phyloP scores from a whole-genome alignment of 2,888 invertebrate species.

The Diadegma fenestrale region DNA sequence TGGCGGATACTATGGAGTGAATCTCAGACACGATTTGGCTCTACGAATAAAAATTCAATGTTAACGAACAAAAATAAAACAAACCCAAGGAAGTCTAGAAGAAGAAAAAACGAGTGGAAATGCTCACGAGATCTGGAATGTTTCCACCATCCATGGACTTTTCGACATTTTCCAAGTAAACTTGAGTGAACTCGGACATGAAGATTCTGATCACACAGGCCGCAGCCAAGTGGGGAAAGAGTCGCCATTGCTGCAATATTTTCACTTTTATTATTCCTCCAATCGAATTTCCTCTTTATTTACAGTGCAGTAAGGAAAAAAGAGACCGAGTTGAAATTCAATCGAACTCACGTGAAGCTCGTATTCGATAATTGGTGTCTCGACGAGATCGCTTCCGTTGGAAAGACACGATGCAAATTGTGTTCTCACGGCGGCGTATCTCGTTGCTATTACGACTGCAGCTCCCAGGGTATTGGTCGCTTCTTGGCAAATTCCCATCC shows the following conservation, averaged over 20 bases:
- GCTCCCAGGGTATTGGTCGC: slow-evolving; percentile 89
- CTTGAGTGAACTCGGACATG: slow-evolving; percentile 88
- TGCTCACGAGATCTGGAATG: slow-evolving; percentile 80
- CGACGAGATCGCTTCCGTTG: slow-evolving; percentile 83
- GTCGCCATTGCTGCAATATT: slow-evolving; percentile 90
- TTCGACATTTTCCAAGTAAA: slow-evolving; percentile 90
- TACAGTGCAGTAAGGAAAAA: not conserved
- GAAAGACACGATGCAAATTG: slow-evolving; percentile 88
- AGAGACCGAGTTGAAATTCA: not conserved
- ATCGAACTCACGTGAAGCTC: slow-evolving; percentile 89
- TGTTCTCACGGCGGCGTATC: slow-evolving; percentile 92
- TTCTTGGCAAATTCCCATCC: slow-evolving; percentile 90
- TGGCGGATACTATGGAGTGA: slow-evolving; percentile 89
- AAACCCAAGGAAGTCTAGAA: not conserved
- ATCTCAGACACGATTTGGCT: slow-evolving; percentile 89
- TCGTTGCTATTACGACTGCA: slow-evolving; percentile 90
- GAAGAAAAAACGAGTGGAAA: not conserved
- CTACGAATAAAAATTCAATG: slow-evolving; percentile 81
- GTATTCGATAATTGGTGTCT: slow-evolving; percentile 93
- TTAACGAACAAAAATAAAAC: not conserved
- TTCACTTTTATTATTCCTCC: not conserved
- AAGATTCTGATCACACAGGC: slow-evolving; percentile 89
- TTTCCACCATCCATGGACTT: slow-evolving; percentile 86
- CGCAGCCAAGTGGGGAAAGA: slow-evolving; percentile 91
- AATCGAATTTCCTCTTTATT: not conserved